Evolutionary conservation across 2,113 vertebrate species (phyloP).

Genomic region (Epinephelus fuscoguttatus): DNA sequence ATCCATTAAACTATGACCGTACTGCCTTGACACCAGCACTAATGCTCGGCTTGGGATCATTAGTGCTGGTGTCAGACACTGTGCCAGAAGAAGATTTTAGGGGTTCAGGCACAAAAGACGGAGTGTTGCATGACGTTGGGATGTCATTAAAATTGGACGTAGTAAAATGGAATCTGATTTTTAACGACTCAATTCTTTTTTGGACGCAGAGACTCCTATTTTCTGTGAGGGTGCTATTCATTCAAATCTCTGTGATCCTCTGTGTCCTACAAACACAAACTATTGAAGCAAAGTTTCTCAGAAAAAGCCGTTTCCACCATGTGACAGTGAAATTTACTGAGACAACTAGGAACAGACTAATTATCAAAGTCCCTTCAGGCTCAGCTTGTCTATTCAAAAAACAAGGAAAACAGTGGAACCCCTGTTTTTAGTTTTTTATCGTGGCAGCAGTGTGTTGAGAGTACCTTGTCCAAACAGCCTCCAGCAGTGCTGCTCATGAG

Average conservation of each 20-base stretch:
- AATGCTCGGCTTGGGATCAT: too few relatives aligned
- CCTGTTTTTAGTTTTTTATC: neutral
- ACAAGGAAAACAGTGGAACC: neutral
- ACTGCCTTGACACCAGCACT: too few relatives aligned
- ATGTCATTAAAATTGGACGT: too few relatives aligned
- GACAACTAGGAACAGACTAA: neutral
- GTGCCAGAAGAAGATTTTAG: too few relatives aligned
- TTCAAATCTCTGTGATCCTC: neutral
- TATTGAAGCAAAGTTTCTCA: neutral
- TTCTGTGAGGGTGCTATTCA: conserved; percentile 3
- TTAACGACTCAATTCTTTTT: too few relatives aligned
- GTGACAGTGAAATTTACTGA: neutral
- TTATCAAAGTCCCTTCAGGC: neutral
- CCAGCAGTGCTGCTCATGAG: conserved; percentile 84
- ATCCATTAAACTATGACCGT: too few relatives aligned
- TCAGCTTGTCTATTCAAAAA: neutral
- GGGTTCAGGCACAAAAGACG: too few relatives aligned
- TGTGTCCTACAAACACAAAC: neutral
- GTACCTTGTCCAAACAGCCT: conserved; percentile 90
- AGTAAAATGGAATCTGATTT: too few relatives aligned
- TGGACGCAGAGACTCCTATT: too few relatives aligned
- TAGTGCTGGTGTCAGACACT: too few relatives aligned
- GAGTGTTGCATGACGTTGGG: too few relatives aligned
- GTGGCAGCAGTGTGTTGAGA: too few relatives aligned
- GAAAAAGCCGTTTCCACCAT: neutral